These are phyloP conservation scores for Bucco capensis DNA, from an alignment of 2,113 vertebrate genomes.

Conservation along the genomic window DNA sequence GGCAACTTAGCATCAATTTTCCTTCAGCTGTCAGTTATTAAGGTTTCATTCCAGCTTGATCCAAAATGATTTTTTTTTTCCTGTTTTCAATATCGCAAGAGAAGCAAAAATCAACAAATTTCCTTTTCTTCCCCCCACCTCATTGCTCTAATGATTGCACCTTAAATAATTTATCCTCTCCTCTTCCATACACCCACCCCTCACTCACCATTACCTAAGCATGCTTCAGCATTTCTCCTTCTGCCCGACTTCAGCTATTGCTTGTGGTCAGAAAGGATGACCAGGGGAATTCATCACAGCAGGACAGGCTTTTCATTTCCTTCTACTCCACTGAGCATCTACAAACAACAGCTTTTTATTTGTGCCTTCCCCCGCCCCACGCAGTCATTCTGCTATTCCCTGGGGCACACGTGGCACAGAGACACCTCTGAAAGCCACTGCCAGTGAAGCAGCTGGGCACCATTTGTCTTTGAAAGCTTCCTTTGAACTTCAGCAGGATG, in stretches of 20 bases:
- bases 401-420: accelerated
- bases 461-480: neutral
- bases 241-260: neutral
- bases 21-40: neutral
- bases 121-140: neutral
- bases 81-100: slow-evolving; percentile 29
- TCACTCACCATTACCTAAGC: neutral
- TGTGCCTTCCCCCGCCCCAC: accelerated
- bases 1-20: neutral
- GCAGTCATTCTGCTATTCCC: neutral
- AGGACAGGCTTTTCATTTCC: neutral
- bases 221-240: neutral
- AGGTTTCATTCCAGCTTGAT: slow-evolving; percentile 20
- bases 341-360: neutral
- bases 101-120: slow-evolving; percentile 20
- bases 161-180: slow-evolving; percentile 48
- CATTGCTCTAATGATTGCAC: neutral
- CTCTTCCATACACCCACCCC: neutral
- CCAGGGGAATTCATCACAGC: neutral
- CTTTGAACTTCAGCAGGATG: neutral
- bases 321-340: slow-evolving; percentile 24
- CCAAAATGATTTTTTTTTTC: neutral
- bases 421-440: neutral
- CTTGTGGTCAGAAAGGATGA: neutral
- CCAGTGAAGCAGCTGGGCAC: accelerated